A percentile compares a stretch with the other conserved stretches of the same genome.
Evolutionary conservation across 2,888 invertebrate genomes (phyloP).

Genomic region (Gisinianus flammeolus): DNA sequence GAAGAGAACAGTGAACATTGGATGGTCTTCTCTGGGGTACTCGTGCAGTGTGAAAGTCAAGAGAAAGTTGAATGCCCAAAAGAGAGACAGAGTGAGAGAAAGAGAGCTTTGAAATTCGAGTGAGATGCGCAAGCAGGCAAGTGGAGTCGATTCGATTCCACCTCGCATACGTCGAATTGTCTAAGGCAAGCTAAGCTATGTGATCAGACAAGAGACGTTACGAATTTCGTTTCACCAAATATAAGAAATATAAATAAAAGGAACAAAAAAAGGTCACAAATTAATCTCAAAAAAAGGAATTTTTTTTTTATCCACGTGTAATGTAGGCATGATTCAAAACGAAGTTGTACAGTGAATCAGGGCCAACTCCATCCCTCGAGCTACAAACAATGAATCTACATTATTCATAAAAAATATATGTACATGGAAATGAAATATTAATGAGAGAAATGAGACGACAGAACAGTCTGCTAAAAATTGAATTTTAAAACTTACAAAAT

Average conservation of each 20-base stretch:
- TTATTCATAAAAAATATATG: neutral
- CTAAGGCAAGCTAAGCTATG: conserved; percentile 12
- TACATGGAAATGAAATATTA: too few species aligned
- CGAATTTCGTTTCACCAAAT: conserved; percentile 11
- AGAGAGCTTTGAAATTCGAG: conserved; percentile 19
- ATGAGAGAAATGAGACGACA: too few species aligned
- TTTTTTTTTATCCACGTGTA: too few species aligned
- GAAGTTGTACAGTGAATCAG: too few species aligned
- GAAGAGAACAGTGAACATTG: neutral
- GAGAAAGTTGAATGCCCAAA: neutral
- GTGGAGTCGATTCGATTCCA: neutral
- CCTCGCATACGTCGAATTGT: neutral
- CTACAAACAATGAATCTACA: neutral
- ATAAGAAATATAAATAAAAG: too few species aligned
- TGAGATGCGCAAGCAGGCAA: conserved; percentile 35
- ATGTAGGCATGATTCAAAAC: too few species aligned
- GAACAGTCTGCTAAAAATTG: too few species aligned
- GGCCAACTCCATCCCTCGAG: too few species aligned
- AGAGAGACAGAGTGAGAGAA: conserved; percentile 20
- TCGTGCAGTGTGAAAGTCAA: conserved; percentile 10
- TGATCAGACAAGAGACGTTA: conserved; percentile 13
- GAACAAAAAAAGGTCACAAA: too few species aligned
- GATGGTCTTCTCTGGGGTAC: neutral
- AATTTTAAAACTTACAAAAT: too few species aligned
- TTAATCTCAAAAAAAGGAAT: too few species aligned